Percentiles rank a stretch among this genome's conserved stretches.
phyloP scores from a whole-genome alignment of 2,888 invertebrate species.

The Drosophila paracracens region DNA sequence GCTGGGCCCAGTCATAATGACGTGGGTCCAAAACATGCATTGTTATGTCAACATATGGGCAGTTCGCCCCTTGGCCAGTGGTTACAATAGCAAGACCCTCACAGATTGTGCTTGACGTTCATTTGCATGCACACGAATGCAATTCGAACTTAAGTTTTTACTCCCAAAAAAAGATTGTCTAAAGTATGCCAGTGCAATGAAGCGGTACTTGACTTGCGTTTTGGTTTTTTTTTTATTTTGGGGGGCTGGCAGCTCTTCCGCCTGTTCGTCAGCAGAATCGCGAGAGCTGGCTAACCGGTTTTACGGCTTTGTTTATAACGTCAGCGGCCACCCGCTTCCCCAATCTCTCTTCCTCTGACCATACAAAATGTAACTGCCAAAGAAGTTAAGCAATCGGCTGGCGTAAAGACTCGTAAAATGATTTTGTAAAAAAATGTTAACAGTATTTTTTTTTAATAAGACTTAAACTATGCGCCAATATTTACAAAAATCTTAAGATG shows the following conservation, averaged over 20 bases:
- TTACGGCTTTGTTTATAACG: slow-evolving; percentile 21
- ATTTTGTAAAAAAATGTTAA: slow-evolving; percentile 38
- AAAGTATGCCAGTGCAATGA: slow-evolving; percentile 57
- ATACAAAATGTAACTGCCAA: slow-evolving; percentile 22
- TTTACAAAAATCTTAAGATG: slow-evolving; percentile 61
- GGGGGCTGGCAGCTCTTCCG: slow-evolving; percentile 23
- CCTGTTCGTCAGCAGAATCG: slow-evolving; percentile 54
- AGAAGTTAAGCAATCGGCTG: slow-evolving; percentile 52
- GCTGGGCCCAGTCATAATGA: background rate
- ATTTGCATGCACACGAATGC: slow-evolving; percentile 50
- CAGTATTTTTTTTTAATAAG: slow-evolving; percentile 30
- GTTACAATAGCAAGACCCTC: slow-evolving; percentile 18
- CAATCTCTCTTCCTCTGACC: background rate
- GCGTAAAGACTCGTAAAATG: slow-evolving; percentile 45
- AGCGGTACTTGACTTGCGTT: slow-evolving; percentile 32
- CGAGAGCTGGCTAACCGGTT: slow-evolving; percentile 60
- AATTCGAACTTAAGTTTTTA: slow-evolving; percentile 14
- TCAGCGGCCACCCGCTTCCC: slow-evolving; percentile 2
- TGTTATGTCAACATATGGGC: slow-evolving; percentile 38
- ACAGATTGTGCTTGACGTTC: slow-evolving; percentile 20
- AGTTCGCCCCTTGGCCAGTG: slow-evolving; percentile 16
- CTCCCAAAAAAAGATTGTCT: slow-evolving; percentile 11
- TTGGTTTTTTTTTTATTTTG: slow-evolving; percentile 10
- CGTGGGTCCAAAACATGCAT: slow-evolving; percentile 22
- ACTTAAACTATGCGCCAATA: slow-evolving; percentile 60